These are phyloP conservation scores for Pyrochroa serraticornis DNA, from an alignment of 2,888 invertebrate genomes.

Conservation along the genomic window DNA sequence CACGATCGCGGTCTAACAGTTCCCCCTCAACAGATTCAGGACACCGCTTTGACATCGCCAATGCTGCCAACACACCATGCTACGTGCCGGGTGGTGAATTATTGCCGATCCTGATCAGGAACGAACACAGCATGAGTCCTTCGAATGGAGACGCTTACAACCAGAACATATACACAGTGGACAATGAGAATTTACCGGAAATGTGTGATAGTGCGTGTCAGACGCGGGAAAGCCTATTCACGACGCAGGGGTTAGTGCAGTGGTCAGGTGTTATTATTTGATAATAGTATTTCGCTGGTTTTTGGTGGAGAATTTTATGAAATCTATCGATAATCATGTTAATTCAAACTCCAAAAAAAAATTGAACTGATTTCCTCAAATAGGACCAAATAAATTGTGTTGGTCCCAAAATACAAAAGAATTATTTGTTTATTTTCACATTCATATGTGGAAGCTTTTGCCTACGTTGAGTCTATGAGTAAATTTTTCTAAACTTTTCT, in stretches of 20 bases:
- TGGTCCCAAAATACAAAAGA: too few relatives aligned
- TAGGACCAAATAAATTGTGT: too few relatives aligned
- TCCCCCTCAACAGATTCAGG: slow-evolving; percentile 46
- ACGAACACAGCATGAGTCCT: slow-evolving; percentile 47
- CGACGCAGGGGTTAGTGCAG: slow-evolving; percentile 48
- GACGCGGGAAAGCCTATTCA: slow-evolving; percentile 79
- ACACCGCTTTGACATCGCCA: slow-evolving; percentile 43
- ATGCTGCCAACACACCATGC: slow-evolving; percentile 51
- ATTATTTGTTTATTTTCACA: too few relatives aligned
- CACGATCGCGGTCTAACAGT: slow-evolving; percentile 48
- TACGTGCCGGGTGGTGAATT: slow-evolving; percentile 60
- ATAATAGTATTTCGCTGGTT: too few relatives aligned
- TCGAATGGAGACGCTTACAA: slow-evolving; percentile 48
- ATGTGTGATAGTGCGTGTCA: slow-evolving; percentile 82
- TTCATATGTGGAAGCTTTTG: too few relatives aligned
- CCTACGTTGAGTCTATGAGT: too few relatives aligned
- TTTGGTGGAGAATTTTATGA: too few relatives aligned
- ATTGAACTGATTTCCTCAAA: too few relatives aligned
- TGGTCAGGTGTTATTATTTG: too few relatives aligned
- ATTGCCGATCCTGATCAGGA: slow-evolving; percentile 54
- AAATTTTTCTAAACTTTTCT: too few relatives aligned
- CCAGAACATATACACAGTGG: slow-evolving; percentile 51
- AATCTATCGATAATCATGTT: too few relatives aligned
- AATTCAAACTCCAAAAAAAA: too few relatives aligned
- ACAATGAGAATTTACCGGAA: slow-evolving; percentile 57